Evolutionary conservation across 2,888 invertebrate genomes (phyloP).

Genomic region (Schizotus pectinicornis): DNA sequence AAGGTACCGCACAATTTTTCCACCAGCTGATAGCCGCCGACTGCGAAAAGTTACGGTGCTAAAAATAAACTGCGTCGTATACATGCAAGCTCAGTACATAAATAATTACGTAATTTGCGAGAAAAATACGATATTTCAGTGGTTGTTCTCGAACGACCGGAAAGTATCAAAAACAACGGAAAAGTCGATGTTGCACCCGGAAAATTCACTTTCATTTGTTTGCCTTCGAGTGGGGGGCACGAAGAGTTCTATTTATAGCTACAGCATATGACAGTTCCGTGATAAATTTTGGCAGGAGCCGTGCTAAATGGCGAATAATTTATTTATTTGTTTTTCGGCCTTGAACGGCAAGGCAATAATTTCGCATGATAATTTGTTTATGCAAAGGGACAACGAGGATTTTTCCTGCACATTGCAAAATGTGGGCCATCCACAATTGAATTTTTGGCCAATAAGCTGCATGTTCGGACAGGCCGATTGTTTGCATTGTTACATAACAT

Average conservation of each 20-base stretch:
- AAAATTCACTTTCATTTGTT: too few relatives aligned
- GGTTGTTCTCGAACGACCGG: not conserved
- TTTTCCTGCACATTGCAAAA: not conserved
- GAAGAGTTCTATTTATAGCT: slow-evolving; percentile 3
- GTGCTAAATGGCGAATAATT: slow-evolving; percentile 31
- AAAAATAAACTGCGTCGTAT: slow-evolving; percentile 18
- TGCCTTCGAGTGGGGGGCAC: too few relatives aligned
- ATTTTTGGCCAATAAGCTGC: too few relatives aligned
- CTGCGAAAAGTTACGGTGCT: slow-evolving; percentile 8
- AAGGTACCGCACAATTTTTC: slow-evolving; percentile 16
- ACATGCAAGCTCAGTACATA: slow-evolving; percentile 7
- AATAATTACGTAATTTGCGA: slow-evolving; percentile 19
- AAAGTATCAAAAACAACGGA: not conserved
- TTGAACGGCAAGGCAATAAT: slow-evolving; percentile 25
- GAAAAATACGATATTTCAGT: slow-evolving; percentile 6
- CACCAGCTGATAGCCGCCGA: not conserved
- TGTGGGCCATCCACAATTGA: not conserved
- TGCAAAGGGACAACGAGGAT: slow-evolving; percentile 5
- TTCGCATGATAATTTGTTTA: slow-evolving; percentile 25
- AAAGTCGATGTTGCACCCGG: too few relatives aligned
- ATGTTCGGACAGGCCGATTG: too few relatives aligned
- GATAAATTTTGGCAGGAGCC: slow-evolving; percentile 31
- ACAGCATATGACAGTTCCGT: slow-evolving; percentile 7
- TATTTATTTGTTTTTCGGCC: slow-evolving; percentile 38
- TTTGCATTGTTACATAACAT: too few relatives aligned